These are phyloP conservation scores for Isichthys henryi DNA, from an alignment of 2,113 vertebrate genomes.

Conservation along the genomic window DNA sequence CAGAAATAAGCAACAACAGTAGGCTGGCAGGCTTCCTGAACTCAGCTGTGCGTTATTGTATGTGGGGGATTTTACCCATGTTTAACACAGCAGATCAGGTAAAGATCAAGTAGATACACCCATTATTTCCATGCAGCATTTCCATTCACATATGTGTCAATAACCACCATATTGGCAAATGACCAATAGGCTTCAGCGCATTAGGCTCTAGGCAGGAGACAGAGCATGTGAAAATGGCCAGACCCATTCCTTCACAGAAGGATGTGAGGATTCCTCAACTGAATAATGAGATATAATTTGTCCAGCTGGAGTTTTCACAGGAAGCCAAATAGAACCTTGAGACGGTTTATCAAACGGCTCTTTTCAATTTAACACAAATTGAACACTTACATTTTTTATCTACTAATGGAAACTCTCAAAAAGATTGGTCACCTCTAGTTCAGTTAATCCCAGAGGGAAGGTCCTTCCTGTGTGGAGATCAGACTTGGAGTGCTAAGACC, in stretches of 20 bases:
- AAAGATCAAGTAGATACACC: neutral
- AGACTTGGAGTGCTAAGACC: neutral
- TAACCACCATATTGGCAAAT: neutral
- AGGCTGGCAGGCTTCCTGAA: neutral
- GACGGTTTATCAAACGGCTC: neutral
- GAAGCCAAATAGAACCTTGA: neutral
- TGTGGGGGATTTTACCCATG: neutral
- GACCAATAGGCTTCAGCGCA: neutral
- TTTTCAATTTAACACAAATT: neutral
- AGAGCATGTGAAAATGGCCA: neutral
- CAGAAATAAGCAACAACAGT: neutral
- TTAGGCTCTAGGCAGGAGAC: neutral
- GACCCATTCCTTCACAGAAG: neutral
- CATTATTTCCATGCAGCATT: neutral
- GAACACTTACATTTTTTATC: neutral
- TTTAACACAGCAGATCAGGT: neutral
- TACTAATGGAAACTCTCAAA: neutral
- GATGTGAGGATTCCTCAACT: neutral
- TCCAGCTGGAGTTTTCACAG: slow-evolving; percentile 4
- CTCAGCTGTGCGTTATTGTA: neutral
- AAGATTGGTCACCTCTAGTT: neutral
- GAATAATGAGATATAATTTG: neutral
- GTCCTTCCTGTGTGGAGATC: no score
- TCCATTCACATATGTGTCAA: neutral
- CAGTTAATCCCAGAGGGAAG: neutral